These are phyloP conservation scores for Eupithecia centaureata DNA, from an alignment of 2,888 invertebrate genomes.

Conservation along the genomic window DNA sequence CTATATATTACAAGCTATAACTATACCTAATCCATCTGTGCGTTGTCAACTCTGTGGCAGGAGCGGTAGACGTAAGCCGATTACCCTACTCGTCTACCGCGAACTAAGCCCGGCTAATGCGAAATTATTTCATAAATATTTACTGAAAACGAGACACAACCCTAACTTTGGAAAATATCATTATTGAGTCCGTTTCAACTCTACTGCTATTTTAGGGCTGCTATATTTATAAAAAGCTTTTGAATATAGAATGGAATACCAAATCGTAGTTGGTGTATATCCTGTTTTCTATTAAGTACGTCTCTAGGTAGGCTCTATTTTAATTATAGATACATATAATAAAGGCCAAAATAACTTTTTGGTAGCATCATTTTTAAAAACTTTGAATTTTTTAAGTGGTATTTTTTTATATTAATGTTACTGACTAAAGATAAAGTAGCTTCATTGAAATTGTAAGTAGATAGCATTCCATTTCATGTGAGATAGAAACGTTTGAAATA, in stretches of 20 bases:
- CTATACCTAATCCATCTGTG: conserved; percentile 17
- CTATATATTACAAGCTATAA: too few species aligned
- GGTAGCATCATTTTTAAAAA: too few species aligned
- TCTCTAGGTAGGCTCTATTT: too few species aligned
- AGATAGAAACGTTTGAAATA: background rate
- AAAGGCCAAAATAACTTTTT: too few species aligned
- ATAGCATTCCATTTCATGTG: too few species aligned
- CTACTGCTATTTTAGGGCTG: background rate
- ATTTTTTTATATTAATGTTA: too few species aligned
- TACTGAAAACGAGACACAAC: conserved; percentile 31
- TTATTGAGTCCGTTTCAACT: conserved; percentile 9
- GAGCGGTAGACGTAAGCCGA: conserved; percentile 48
- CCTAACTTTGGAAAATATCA: conserved; percentile 19
- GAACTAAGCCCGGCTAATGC: conserved; percentile 49
- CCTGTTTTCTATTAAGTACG: too few species aligned
- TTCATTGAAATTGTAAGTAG: too few species aligned
- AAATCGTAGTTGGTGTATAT: background rate
- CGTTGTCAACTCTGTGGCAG: conserved; percentile 37
- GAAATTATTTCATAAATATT: conserved; percentile 53
- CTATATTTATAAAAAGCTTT: background rate
- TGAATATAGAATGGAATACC: background rate
- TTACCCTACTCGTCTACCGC: conserved; percentile 49
- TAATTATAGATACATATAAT: too few species aligned
- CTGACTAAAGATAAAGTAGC: too few species aligned
- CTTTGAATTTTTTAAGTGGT: too few species aligned